These are phyloP conservation scores for Proterorhinus semilunaris DNA, from an alignment of 2,113 vertebrate species.

Conservation along the genomic window DNA sequence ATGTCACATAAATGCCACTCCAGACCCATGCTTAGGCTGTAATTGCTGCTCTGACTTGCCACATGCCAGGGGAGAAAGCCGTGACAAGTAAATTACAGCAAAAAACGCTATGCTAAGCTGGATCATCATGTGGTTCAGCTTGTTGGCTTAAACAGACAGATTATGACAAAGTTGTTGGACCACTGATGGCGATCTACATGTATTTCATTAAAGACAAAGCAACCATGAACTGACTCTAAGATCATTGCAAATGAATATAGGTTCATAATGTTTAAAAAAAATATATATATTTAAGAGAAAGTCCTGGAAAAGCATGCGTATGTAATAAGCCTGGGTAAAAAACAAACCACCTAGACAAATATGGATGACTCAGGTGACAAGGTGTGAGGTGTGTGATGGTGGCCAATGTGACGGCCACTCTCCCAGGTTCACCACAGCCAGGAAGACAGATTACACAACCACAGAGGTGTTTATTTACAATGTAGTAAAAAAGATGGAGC, in stretches of 20 bases:
- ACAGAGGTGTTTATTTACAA: conserved; percentile 35
- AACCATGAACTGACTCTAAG: too few relatives aligned
- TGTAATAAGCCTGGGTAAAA: background rate
- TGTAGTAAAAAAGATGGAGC: conserved; percentile 35
- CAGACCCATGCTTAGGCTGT: conserved; percentile 36
- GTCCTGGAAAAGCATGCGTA: too few relatives aligned
- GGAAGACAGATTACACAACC: conserved; percentile 7
- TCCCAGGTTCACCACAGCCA: conserved; percentile 1
- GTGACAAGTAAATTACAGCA: conserved; percentile 49
- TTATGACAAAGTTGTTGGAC: background rate
- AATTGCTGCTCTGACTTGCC: conserved; percentile 50
- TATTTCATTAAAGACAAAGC: too few relatives aligned
- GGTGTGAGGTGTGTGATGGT: background rate
- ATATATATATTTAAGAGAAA: too few relatives aligned
- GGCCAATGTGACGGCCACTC: conserved; percentile 6
- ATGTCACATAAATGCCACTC: conserved; percentile 55
- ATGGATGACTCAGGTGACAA: background rate
- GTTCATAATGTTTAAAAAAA: too few relatives aligned
- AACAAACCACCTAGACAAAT: background rate
- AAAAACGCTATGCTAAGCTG: conserved; percentile 34
- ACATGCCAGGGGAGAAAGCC: conserved; percentile 33
- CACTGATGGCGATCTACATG: background rate
- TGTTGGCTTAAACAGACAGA: background rate
- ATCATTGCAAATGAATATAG: too few relatives aligned
- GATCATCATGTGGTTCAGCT: conserved; percentile 15